Conservation (phyloP, 2,797 vertebrate genomes). For the Acanthurus tractus region DNA sequence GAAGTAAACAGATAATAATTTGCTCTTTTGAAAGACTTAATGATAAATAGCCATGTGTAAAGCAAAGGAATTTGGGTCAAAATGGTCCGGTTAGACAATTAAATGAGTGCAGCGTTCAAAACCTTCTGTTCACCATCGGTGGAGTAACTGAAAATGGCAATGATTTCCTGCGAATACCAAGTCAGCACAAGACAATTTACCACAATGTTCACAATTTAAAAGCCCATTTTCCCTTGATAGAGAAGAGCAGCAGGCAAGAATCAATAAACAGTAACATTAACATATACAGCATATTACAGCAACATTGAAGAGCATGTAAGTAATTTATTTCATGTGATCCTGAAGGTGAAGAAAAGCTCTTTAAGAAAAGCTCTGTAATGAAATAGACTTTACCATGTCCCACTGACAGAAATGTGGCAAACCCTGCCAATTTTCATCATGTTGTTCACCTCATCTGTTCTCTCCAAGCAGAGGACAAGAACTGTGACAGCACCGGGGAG, state of each 20-base stretch:
- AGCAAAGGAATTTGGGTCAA: constrained; percentile 48
- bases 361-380: constrained; percentile 14
- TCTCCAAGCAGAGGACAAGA: constrained; percentile 23
- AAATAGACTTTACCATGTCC: constrained; percentile 15
- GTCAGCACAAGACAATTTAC: constrained; percentile 46
- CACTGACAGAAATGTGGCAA: constrained; percentile 9
- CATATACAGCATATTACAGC: constrained; percentile 32
- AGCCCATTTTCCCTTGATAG: constrained; percentile 38
- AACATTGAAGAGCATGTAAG: constrained; percentile 13
- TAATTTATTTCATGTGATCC: background rate
- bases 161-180: constrained; percentile 44
- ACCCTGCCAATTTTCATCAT: background rate
- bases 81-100: constrained; percentile 32
- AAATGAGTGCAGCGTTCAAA: constrained; percentile 40
- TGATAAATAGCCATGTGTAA: constrained; percentile 33
- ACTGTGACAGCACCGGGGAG: constrained; percentile 12
- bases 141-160: constrained; percentile 59
- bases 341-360: constrained; percentile 1
- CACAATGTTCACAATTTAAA: constrained; percentile 35
- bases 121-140: constrained; percentile 40
- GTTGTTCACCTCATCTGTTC: constrained; percentile 8
- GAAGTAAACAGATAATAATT: constrained; percentile 22
- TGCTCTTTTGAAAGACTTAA: constrained; percentile 15
- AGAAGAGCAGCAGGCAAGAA: constrained; percentile 33
- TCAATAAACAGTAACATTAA: constrained; percentile 15